A percentile compares a stretch with the other conserved stretches of the same genome.
Conservation (phyloP, 2,888 invertebrate species). For the Nomada ruficornis region DNA sequence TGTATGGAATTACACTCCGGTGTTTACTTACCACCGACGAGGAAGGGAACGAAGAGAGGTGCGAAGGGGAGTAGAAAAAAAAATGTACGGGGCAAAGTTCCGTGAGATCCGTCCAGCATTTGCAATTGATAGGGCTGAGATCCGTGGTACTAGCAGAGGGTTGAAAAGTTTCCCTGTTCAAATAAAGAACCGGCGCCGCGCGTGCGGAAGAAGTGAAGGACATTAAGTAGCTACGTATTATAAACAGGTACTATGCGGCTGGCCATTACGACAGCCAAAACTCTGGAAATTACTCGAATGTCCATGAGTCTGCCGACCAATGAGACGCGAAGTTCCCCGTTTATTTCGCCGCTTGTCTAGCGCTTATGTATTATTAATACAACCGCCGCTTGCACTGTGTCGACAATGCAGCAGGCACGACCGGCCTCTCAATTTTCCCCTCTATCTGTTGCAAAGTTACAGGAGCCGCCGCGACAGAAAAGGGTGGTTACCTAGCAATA, state of each 20-base stretch:
- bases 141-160: conserved; percentile 13
- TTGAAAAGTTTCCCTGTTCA: conserved; percentile 17
- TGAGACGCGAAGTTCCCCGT: conserved; percentile 57
- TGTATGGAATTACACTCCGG: background rate
- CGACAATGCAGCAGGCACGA: no score
- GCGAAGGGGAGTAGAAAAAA: no score
- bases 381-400: no score
- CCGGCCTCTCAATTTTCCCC: no score
- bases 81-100: background rate
- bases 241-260: conserved; percentile 32
- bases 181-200: conserved; percentile 8
- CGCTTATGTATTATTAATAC: conserved; percentile 2
- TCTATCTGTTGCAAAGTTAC: no score
- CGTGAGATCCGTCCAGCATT: conserved; percentile 9
- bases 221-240: conserved; percentile 45
- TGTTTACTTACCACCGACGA: background rate
- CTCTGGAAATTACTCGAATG: conserved; percentile 54
- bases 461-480: background rate
- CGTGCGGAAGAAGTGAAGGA: background rate
- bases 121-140: conserved; percentile 25
- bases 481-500: conserved; percentile 13
- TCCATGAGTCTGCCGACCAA: conserved; percentile 35
- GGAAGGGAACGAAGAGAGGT: background rate
- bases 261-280: conserved; percentile 44
- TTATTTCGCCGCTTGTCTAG: conserved; percentile 43